phyloP scores from a whole-genome alignment of 2,113 vertebrate genomes.

The Etheostoma spectabile region DNA sequence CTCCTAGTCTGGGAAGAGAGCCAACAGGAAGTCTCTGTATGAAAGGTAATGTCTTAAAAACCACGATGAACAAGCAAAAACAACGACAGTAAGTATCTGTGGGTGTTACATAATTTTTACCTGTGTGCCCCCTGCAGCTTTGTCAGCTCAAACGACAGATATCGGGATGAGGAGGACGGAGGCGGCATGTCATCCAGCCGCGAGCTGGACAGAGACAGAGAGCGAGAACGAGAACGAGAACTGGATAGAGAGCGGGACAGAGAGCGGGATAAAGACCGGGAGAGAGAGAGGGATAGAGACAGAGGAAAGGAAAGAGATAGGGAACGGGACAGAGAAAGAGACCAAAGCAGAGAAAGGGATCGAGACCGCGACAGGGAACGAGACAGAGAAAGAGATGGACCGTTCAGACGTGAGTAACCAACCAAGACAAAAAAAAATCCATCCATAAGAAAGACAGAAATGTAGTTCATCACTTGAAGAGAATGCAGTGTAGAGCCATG shows the following conservation, averaged over 20 bases:
- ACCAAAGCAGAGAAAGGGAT: slow-evolving; percentile 63
- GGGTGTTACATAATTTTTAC: neutral
- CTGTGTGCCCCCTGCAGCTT: slow-evolving; percentile 79
- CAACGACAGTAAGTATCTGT: neutral
- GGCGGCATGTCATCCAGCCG: slow-evolving; percentile 61
- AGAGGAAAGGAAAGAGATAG: slow-evolving; percentile 67
- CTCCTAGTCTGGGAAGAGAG: slow-evolving; percentile 86
- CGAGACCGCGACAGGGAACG: slow-evolving; percentile 59
- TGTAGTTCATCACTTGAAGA: neutral
- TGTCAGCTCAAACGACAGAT: slow-evolving; percentile 87
- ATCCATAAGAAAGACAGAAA: neutral
- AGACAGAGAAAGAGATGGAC: slow-evolving; percentile 73
- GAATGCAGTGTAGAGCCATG: neutral
- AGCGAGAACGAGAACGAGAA: slow-evolving; percentile 46
- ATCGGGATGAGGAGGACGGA: slow-evolving; percentile 81
- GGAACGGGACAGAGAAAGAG: slow-evolving; percentile 70
- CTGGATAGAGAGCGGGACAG: slow-evolving; percentile 43
- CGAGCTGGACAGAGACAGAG: slow-evolving; percentile 72
- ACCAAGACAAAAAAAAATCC: neutral
- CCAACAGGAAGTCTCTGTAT: slow-evolving; percentile 90
- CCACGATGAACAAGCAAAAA: neutral
- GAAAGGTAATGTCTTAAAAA: slow-evolving; percentile 85
- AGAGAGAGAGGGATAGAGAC: slow-evolving; percentile 62
- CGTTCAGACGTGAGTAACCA: slow-evolving; percentile 86
- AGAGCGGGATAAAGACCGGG: slow-evolving; percentile 67